These are phyloP conservation scores for Ctenopoma kingsleyae DNA, from an alignment of 2,797 vertebrate genomes.

Conservation along the genomic window DNA sequence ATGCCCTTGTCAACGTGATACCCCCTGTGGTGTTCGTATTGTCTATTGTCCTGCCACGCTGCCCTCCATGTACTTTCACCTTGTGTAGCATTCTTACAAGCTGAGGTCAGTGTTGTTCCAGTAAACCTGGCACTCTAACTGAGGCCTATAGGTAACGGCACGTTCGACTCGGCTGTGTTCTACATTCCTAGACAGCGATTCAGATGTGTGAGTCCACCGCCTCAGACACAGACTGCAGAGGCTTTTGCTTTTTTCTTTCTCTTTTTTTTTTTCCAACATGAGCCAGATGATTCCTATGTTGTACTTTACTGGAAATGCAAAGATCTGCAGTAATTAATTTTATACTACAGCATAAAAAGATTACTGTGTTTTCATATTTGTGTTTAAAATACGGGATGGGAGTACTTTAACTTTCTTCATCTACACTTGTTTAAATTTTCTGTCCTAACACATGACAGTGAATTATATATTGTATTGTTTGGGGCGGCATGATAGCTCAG, in stretches of 20 bases:
- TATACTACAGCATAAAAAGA: background rate
- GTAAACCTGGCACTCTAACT: constrained; percentile 67
- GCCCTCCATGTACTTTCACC: constrained; percentile 58
- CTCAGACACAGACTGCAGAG: constrained; percentile 51
- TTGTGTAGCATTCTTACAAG: constrained; percentile 69
- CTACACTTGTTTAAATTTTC: background rate
- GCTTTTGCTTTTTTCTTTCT: background rate
- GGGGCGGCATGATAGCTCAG: no score
- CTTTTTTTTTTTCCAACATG: constrained; percentile 8
- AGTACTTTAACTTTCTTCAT: background rate
- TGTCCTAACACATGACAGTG: background rate
- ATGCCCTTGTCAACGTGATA: constrained; percentile 33
- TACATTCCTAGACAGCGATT: constrained; percentile 86
- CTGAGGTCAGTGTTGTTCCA: constrained; percentile 74
- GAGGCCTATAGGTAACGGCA: constrained; percentile 74
- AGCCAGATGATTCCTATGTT: constrained; percentile 28
- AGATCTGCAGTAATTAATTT: constrained; percentile 25
- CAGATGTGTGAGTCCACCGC: constrained; percentile 67
- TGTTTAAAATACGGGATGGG: background rate
- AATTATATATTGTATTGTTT: no score
- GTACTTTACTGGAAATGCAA: constrained; percentile 1
- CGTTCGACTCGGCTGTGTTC: constrained; percentile 44
- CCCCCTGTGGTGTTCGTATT: constrained; percentile 49
- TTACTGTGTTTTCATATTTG: background rate
- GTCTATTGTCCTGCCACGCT: constrained; percentile 66